Percentiles rank a stretch among this genome's conserved stretches.
Evolutionary conservation across 2,113 vertebrate species (phyloP).

Genomic region (Limnothrissa miodon): DNA sequence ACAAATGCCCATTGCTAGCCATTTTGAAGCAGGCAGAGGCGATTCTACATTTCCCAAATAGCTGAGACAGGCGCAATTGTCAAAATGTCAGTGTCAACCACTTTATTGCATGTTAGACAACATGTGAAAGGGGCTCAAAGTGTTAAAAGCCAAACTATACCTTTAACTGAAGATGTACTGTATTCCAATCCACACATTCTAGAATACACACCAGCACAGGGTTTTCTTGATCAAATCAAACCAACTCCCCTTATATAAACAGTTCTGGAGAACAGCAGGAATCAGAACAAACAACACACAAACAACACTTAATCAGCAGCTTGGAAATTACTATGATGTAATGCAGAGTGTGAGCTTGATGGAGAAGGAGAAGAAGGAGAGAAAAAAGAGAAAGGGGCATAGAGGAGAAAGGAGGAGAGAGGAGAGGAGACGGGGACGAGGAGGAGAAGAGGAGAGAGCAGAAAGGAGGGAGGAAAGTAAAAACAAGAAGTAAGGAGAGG

Average conservation of each 20-base stretch:
- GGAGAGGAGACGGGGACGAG: background rate
- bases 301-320: constrained; percentile 1
- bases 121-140: too few species aligned
- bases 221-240: background rate
- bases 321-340: background rate
- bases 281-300: background rate
- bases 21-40: too few species aligned
- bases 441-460: background rate
- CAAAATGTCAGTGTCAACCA: too few species aligned
- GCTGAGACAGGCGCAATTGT: too few species aligned
- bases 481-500: background rate
- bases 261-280: background rate
- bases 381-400: background rate
- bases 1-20: too few species aligned
- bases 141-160: too few species aligned
- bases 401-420: background rate
- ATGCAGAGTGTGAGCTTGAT: background rate
- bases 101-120: too few species aligned
- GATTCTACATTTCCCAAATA: too few species aligned
- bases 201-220: background rate
- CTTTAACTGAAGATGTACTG: background rate
- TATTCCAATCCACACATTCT: background rate
- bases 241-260: background rate
- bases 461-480: background rate
- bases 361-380: background rate